Percentiles rank a stretch among this genome's conserved stretches.
phyloP scores from a whole-genome alignment of 1,140 invertebrate genomes.

The Papilio dardanus region DNA sequence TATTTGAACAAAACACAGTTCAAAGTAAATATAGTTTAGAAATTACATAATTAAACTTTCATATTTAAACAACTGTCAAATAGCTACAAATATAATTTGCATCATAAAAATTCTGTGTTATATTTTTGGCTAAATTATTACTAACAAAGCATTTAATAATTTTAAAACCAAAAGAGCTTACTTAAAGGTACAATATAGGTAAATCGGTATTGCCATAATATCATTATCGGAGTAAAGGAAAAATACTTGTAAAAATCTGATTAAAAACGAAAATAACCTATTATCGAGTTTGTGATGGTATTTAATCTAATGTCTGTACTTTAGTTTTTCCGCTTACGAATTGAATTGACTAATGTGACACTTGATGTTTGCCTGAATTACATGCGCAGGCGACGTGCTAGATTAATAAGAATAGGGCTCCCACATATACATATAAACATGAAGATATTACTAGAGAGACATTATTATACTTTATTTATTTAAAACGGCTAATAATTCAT shows the following conservation, averaged over 20 bases:
- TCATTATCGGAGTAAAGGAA: no score
- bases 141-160: no score
- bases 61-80: neutral
- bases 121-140: neutral
- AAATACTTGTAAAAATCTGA: neutral
- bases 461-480: no score
- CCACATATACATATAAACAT: neutral
- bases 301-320: neutral
- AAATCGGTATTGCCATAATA: no score
- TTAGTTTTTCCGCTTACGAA: neutral
- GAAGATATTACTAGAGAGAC: neutral
- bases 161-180: no score
- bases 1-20: neutral
- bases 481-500: no score
- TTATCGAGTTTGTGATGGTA: neutral
- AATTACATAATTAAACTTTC: neutral
- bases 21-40: neutral
- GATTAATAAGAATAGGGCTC: conserved; percentile 6
- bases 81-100: neutral
- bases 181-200: no score
- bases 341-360: neutral
- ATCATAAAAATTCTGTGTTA: neutral
- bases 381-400: neutral
- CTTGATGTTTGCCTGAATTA: neutral
- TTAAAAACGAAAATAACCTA: neutral